Evolutionary conservation across 2,888 invertebrate species (phyloP).

Genomic region (Caprella mutica): DNA sequence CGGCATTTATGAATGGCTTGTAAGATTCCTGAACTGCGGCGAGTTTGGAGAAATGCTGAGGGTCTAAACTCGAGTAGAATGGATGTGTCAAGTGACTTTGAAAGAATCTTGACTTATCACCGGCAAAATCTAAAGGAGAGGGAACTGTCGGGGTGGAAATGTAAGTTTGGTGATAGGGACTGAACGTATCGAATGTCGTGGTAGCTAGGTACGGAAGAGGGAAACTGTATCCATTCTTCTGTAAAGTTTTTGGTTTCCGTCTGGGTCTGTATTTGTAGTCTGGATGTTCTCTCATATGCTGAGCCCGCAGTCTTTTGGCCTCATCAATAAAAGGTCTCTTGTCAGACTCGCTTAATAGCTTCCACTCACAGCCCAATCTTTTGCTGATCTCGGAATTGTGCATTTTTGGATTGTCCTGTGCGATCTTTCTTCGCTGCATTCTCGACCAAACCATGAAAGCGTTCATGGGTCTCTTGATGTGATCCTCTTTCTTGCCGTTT

Average conservation of each 20-base stretch:
- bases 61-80: conserved; percentile 33
- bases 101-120: conserved; percentile 53
- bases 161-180: conserved; percentile 35
- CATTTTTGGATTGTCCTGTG: conserved; percentile 94
- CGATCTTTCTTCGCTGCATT: conserved; percentile 79
- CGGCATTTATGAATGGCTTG: conserved; percentile 51
- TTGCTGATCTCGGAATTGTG: conserved; percentile 94
- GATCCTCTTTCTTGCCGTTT: conserved; percentile 57
- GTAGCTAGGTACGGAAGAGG: conserved; percentile 61
- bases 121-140: conserved; percentile 35
- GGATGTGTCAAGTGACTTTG: conserved; percentile 23
- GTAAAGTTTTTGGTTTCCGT: conserved; percentile 40
- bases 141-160: conserved; percentile 34
- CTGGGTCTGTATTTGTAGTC: conserved; percentile 82
- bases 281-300: conserved; percentile 84
- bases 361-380: conserved; percentile 81
- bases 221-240: conserved; percentile 80
- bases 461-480: conserved; percentile 90
- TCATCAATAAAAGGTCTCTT: conserved; percentile 92
- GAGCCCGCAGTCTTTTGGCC: conserved; percentile 72
- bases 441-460: conserved; percentile 91
- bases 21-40: conserved; percentile 44
- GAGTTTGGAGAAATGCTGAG: conserved; percentile 32
- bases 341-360: conserved; percentile 68
- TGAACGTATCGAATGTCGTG: conserved; percentile 34